Evolutionary conservation across 2,797 vertebrate genomes (phyloP), one percentile per base, ranked within the genome.

Genomic region (Selene dorsalis): DNA sequence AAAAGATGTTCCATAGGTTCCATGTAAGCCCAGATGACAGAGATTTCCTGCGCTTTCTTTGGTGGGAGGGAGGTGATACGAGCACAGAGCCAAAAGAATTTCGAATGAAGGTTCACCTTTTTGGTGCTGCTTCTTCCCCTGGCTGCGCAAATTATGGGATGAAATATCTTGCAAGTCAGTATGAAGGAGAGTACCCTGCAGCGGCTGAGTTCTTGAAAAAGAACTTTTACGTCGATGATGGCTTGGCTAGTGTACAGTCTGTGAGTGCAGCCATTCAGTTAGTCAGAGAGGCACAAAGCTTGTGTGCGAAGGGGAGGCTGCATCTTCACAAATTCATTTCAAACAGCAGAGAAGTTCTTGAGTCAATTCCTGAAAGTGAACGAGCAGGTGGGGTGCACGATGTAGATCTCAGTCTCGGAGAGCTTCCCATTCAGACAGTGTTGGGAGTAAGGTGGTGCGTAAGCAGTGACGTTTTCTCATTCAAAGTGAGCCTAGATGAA

Each of bases 1-100:
- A 67, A 16, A 67, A 75, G 9, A 68, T 59, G 32, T 60, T 60
- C 4, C 73, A 53, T 11, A 67, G 63, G 8, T 60, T 67, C 14
- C 73, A 68, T 4, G 43, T 53, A 1, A 38, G 28, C 14, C 0
- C 1, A 50, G 30, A 59, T 1, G 56, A 69, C 26, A 57, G 24
- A 70, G 17, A 59, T 12, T 67, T 43, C 7, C 16, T 75, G 2
- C 10, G 28, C 10, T 75, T 75, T 8, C 47, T 75, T 0, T 77
- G 69, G 69, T 69, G 55, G 60, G 28, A 73, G 30, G n/a, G 57
- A 22, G 67, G 68, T 0, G 10, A 69, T 6, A 73, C 47, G 22
- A 3, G 68, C 2, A 39, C 22, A 30, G 69, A 76, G 2, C 52
- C 58, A 0, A 50, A 0, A 7, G 67, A 69, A 30, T 58, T 58